These are phyloP conservation scores for Sphecodes monilicornis DNA, from an alignment of 2,888 invertebrate species.

Conservation along the genomic window DNA sequence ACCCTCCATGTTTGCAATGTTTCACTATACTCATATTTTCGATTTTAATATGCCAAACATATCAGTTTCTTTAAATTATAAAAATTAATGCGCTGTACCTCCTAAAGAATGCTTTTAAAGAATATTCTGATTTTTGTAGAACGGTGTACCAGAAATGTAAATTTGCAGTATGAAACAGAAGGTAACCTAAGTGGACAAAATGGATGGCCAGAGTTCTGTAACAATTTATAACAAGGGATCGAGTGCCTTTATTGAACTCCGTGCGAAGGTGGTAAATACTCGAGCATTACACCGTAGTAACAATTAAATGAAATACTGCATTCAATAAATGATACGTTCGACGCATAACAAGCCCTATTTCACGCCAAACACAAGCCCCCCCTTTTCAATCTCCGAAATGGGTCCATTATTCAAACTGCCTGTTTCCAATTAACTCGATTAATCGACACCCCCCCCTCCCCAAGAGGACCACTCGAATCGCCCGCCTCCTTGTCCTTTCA, in stretches of 20 bases:
- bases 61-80: not conserved
- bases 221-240: not conserved
- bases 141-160: not conserved
- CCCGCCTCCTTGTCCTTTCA: slow-evolving; percentile 42
- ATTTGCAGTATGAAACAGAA: not conserved
- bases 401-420: slow-evolving; percentile 43
- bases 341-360: slow-evolving; percentile 34
- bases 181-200: not conserved
- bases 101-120: no score
- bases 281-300: not conserved
- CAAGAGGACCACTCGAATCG: slow-evolving; percentile 38
- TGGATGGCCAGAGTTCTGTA: not conserved
- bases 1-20: no score
- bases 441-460: slow-evolving; percentile 52
- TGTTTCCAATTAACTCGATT: slow-evolving; percentile 59
- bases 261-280: slow-evolving; percentile 2
- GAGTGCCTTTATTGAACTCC: not conserved
- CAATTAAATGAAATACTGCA: slow-evolving; percentile 27
- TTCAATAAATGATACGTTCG: slow-evolving; percentile 23
- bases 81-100: not conserved
- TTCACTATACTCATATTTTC: no score
- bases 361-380: slow-evolving; percentile 33
- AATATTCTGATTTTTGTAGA: not conserved
- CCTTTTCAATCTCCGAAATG: slow-evolving; percentile 23
- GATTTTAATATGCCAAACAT: no score